Conservation (phyloP, 92 coral and sea anemone genomes). For the Montipora capitata region DNA sequence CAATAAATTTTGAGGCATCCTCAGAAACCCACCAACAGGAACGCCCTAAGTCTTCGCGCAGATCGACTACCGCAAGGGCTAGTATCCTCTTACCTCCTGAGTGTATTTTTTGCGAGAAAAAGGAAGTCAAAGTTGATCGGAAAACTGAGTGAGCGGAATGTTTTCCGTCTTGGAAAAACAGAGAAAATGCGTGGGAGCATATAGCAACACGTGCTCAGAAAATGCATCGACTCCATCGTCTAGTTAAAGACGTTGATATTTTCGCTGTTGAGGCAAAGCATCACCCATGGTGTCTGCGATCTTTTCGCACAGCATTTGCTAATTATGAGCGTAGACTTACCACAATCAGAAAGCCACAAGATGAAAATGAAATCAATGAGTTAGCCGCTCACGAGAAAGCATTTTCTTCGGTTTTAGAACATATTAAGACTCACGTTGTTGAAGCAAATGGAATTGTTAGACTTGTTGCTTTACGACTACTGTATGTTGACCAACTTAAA, state of each 20-base stretch:
- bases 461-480: slow-evolving; percentile 46
- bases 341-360: slow-evolving; percentile 23
- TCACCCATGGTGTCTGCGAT: slow-evolving; percentile 60
- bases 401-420: slow-evolving; percentile 47
- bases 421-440: slow-evolving; percentile 37
- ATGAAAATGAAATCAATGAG: neutral
- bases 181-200: slow-evolving; percentile 62
- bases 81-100: slow-evolving; percentile 55
- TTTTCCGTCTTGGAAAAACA: slow-evolving; percentile 18
- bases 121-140: slow-evolving; percentile 34
- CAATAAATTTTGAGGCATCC: neutral
- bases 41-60: slow-evolving; percentile 36
- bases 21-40: neutral
- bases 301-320: slow-evolving; percentile 43
- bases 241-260: slow-evolving; percentile 49
- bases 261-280: slow-evolving; percentile 65
- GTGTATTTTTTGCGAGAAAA: slow-evolving; percentile 67
- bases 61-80: slow-evolving; percentile 26
- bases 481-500: slow-evolving; percentile 57
- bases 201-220: slow-evolving; percentile 68
- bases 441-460: slow-evolving; percentile 11
- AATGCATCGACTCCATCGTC: slow-evolving; percentile 42
- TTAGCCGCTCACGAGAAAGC: slow-evolving; percentile 49
- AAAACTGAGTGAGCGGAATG: slow-evolving; percentile 57
- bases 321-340: slow-evolving; percentile 22